Base-by-base conservation (phyloP, 2,888 invertebrate genomes). In the Ochropleura plecta region DNA sequence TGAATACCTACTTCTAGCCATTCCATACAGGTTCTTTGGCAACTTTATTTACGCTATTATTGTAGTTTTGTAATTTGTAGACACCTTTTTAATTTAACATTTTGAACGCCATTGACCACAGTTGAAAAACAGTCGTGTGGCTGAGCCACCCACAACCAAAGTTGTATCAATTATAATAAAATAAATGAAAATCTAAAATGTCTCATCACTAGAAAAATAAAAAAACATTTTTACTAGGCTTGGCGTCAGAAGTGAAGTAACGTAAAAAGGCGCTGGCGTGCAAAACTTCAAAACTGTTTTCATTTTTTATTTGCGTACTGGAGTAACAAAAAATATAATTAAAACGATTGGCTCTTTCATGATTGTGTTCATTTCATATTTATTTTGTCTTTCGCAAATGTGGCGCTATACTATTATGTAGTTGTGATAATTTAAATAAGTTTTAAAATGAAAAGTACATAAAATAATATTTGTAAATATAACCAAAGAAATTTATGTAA, bases 401-500 rank as follows among this genome's bases (percentile, higher is more conserved):
- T 76, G 65, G 76, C 49, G 73, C 73, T 85, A 64, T 73, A 68
- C 10, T 78, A 57, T 53, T 65, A 64, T 73, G 40, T 83, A 82
- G 76, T 83, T 82, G 81, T 83, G 83, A 83, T 88, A 74, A 62
- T 83, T 81, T 77, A 82, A 75, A 78, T 83, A 81, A 83, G 80
- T 80, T 84, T 79, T 82, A 40, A 20, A 81, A 78, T 79, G 76
- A 77, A 75, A 88, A 88, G 83, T 89, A 88, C 88, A 88, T 89
- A 82, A 86, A n/a, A n/a, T n/a, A n/a, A 86, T 81, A 84, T 78
- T 88, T 94, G 92, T 94, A 93, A 92, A 93, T 94, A 94, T 90
- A 91, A 95, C 95, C 95, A 95, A 95, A 95, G 95, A 95, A 92
- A 91, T 91, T 87, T 91, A 90, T 90, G 88, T 92, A 88, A 86